Evolutionary conservation across 2,113 vertebrate species (phyloP), one percentile per base, ranked within the genome.

Genomic region (Tychaedon coryphoeus): DNA sequence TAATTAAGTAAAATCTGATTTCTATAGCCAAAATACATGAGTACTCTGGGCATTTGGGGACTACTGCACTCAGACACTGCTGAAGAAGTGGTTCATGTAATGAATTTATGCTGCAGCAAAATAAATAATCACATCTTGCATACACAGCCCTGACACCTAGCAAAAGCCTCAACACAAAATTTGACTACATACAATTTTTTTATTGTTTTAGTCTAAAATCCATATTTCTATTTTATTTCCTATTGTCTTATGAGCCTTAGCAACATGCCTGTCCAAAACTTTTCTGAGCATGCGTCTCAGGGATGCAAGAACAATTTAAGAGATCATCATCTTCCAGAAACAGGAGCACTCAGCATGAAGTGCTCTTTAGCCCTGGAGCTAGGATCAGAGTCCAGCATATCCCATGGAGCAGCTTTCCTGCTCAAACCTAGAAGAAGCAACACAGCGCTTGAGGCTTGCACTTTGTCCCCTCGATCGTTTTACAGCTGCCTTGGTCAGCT

Each of bases 361-460:
- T 3, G 15, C 34, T 36, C n/a, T 66, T 77, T 9, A 73, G 36
- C 26, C 8, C 33, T 7, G 6, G 34, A 61, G 36, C 56, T 48
- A 19, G 42, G 34, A 86, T 25, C 72, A 31, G 43, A 67, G n/a
- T 28, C 69, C 69, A 57, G 36, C 2, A 2, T 7, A 48, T 19
- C 14, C 23, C 65, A 45, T 0, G 0, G 12, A 11, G 4, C 18
- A 31, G 15, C 33, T 42, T 58, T 60, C 24, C 38, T 56, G 20
- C 54, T 60, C 66, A 62, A 42, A 62, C 36, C 11, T 24, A 51
- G 22, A 61, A 38, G 56, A 58, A 66, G 33, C 1, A 3, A 8
- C 14, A 6, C 1, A 0, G 14, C 2, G 12, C 51, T 26, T 2
- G 1, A 65, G 18, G 26, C 7, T 73, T 43, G 15, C 8, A 20